These are phyloP conservation scores for Pampusana beccarii DNA, from an alignment of 2,113 vertebrate species.

Conservation along the genomic window DNA sequence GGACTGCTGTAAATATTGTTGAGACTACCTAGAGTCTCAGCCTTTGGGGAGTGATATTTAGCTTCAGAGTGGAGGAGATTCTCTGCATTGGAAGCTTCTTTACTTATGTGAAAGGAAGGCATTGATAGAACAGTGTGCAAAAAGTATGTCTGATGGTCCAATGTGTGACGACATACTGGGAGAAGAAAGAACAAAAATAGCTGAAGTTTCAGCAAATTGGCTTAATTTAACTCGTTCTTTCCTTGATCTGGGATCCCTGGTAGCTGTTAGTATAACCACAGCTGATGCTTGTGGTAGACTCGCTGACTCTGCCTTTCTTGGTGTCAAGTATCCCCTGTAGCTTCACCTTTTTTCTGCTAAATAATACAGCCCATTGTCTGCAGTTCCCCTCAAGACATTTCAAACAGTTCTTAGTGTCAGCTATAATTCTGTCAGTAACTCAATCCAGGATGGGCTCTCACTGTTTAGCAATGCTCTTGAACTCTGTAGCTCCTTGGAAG, in stretches of 20 bases:
- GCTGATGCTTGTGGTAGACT: conserved; percentile 64
- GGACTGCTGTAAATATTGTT: not conserved
- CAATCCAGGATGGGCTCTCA: conserved; percentile 78
- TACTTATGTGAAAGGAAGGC: not conserved
- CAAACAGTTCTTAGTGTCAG: conserved; percentile 88
- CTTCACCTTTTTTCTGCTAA: conserved; percentile 83
- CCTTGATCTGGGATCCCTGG: not conserved
- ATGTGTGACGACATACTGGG: not conserved
- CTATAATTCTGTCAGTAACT: conserved; percentile 90
- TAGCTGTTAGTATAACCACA: not conserved
- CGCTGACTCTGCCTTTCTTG: conserved; percentile 65
- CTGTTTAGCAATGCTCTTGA: conserved; percentile 66
- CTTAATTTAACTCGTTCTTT: not conserved
- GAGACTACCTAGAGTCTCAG: not conserved
- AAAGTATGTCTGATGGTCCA: not conserved
- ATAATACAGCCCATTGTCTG: conserved; percentile 87
- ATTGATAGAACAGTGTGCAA: not conserved
- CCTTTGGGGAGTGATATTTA: not conserved
- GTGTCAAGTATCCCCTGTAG: conserved; percentile 81
- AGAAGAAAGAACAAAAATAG: not conserved
- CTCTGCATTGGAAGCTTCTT: not conserved
- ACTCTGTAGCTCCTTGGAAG: conserved; percentile 75
- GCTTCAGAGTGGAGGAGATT: not conserved
- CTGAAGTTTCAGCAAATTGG: not conserved
- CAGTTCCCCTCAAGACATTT: conserved; percentile 76